Conservation (phyloP, 1,140 invertebrate species). For the Leucophenga varia region DNA sequence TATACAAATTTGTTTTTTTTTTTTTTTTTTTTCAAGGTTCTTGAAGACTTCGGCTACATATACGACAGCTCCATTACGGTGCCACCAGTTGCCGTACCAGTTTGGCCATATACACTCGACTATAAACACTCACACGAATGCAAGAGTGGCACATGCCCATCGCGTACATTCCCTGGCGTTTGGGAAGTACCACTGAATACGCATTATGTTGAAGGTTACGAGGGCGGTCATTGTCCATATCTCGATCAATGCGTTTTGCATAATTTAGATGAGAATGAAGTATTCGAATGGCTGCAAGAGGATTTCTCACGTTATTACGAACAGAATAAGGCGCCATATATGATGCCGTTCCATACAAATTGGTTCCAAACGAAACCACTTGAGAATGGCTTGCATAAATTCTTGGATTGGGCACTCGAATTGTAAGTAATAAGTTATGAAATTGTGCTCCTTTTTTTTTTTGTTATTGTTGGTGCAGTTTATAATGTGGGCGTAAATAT, state of each 20-base stretch:
- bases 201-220: slow-evolving; percentile 83
- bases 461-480: neutral
- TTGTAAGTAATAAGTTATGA: slow-evolving; percentile 63
- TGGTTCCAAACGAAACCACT: slow-evolving; percentile 91
- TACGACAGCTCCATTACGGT: slow-evolving; percentile 90
- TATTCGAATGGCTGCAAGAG: slow-evolving; percentile 88
- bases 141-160: slow-evolving; percentile 87
- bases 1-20: neutral
- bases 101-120: slow-evolving; percentile 93
- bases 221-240: slow-evolving; percentile 90
- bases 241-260: slow-evolving; percentile 91
- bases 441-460: neutral
- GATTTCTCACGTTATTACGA: slow-evolving; percentile 86
- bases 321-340: slow-evolving; percentile 86
- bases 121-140: slow-evolving; percentile 90
- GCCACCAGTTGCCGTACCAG: slow-evolving; percentile 77
- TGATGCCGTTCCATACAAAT: slow-evolving; percentile 93
- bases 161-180: slow-evolving; percentile 85
- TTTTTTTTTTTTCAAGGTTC: slow-evolving; percentile 60
- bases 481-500: slow-evolving; percentile 4
- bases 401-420: slow-evolving; percentile 77
- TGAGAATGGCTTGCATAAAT: slow-evolving; percentile 81
- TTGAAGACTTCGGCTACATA: slow-evolving; percentile 88
- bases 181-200: slow-evolving; percentile 95
- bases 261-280: slow-evolving; percentile 82